phyloP scores from a whole-genome alignment of 2,888 invertebrate genomes.

The Microplitis manilae region DNA sequence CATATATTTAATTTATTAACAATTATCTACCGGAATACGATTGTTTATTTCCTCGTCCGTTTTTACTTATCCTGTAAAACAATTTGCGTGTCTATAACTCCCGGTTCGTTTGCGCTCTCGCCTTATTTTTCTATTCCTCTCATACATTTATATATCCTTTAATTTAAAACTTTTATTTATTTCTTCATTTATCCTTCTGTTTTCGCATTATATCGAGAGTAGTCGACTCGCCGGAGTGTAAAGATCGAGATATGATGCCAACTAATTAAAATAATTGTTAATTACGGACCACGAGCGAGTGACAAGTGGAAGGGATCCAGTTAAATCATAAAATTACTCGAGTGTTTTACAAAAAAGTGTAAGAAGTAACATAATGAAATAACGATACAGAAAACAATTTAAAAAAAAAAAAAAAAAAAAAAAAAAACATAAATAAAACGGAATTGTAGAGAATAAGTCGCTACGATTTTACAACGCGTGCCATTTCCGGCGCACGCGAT shows the following conservation, averaged over 20 bases:
- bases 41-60: conserved; percentile 32
- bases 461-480: conserved; percentile 58
- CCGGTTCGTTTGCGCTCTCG: conserved; percentile 22
- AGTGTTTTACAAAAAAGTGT: conserved; percentile 7
- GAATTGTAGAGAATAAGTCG: conserved; percentile 26
- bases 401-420: background rate
- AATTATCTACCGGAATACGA: conserved; percentile 14
- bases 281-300: conserved; percentile 58
- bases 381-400: conserved; percentile 31
- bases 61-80: background rate
- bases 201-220: conserved; percentile 18
- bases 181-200: conserved; percentile 12
- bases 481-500: conserved; percentile 69
- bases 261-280: conserved; percentile 64
- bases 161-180: background rate
- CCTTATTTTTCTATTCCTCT: conserved; percentile 4
- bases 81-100: conserved; percentile 33
- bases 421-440: conserved; percentile 7
- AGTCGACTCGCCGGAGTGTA: conserved; percentile 47
- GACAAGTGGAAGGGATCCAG: conserved; percentile 55
- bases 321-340: background rate
- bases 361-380: conserved; percentile 10
- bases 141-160: background rate
- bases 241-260: conserved; percentile 60
- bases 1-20: background rate